These are phyloP conservation scores for Nesidiocoris tenuis DNA, from an alignment of 2,888 invertebrate species.

Conservation along the genomic window DNA sequence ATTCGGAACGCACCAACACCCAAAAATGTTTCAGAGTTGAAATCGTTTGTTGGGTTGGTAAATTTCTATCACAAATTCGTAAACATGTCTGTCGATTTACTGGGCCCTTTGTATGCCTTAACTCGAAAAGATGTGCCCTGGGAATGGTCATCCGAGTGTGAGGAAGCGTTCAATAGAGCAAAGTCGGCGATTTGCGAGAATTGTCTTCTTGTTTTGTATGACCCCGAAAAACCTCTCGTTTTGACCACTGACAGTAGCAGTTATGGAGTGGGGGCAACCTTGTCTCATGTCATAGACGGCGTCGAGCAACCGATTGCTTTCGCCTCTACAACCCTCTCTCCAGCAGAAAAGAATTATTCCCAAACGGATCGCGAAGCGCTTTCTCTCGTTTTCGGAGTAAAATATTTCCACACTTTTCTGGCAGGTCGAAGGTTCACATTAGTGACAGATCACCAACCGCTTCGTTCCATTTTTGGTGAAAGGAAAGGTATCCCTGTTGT, in stretches of 20 bases:
- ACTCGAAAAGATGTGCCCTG: constrained; percentile 22
- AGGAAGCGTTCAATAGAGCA: constrained; percentile 2
- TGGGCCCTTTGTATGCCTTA: constrained; percentile 20
- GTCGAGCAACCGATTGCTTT: constrained; percentile 4
- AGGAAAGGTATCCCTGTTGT: background rate
- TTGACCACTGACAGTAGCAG: constrained; percentile 51
- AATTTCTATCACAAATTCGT: constrained; percentile 39
- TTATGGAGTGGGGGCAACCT: constrained; percentile 50
- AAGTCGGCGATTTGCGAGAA: constrained; percentile 46
- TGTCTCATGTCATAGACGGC: constrained; percentile 45
- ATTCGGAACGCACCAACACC: background rate
- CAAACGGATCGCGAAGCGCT: constrained; percentile 8
- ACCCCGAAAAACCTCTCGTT: constrained; percentile 49
- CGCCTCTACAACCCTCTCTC: background rate
- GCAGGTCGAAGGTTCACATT: background rate
- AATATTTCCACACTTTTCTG: constrained; percentile 17
- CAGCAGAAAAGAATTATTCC: background rate
- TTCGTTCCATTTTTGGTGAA: constrained; percentile 6
- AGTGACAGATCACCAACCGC: constrained; percentile 5
- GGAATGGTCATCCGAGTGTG: constrained; percentile 13
- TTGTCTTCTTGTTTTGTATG: constrained; percentile 48
- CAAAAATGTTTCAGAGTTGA: background rate
- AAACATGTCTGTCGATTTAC: background rate
- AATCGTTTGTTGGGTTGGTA: constrained; percentile 19
- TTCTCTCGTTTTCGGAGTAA: constrained; percentile 12